A percentile compares a stretch with the other conserved stretches of the same genome.
phyloP scores from a whole-genome alignment of 2,797 vertebrate species.

The Megalops cyprinoides region DNA sequence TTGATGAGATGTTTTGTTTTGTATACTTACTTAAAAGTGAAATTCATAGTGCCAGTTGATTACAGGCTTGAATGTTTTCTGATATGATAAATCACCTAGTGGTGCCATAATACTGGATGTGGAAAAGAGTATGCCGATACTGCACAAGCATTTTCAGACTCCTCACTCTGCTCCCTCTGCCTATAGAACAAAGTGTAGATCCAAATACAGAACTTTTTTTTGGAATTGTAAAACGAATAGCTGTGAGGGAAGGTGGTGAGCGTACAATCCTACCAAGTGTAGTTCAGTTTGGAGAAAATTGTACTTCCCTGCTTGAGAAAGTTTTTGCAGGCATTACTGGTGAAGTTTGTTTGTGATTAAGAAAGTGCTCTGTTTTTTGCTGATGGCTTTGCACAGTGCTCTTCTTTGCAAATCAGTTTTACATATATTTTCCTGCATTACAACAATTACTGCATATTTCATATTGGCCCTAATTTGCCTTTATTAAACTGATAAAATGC shows the following conservation, averaged over 20 bases:
- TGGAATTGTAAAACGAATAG: background rate
- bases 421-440: slow-evolving; percentile 74
- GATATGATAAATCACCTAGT: too few species aligned
- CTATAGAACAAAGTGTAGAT: background rate
- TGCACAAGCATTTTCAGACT: too few species aligned
- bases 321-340: slow-evolving; percentile 60
- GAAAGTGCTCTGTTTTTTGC: slow-evolving; percentile 63
- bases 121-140: background rate
- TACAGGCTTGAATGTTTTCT: background rate
- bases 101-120: background rate
- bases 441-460: slow-evolving; percentile 82
- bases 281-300: slow-evolving; percentile 58
- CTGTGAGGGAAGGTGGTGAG: background rate
- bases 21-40: background rate
- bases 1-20: background rate
- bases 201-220: background rate
- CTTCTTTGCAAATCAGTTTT: slow-evolving; percentile 65
- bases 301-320: slow-evolving; percentile 54
- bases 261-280: background rate
- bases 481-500: slow-evolving; percentile 93
- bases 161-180: too few species aligned
- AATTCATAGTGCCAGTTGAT: too few species aligned
- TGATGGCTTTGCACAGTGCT: slow-evolving; percentile 62
- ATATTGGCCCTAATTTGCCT: slow-evolving; percentile 88
- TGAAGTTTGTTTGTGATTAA: slow-evolving; percentile 64